phyloP scores from a whole-genome alignment of 2,113 vertebrate genomes.

The Gnathonemus longibarbis region DNA sequence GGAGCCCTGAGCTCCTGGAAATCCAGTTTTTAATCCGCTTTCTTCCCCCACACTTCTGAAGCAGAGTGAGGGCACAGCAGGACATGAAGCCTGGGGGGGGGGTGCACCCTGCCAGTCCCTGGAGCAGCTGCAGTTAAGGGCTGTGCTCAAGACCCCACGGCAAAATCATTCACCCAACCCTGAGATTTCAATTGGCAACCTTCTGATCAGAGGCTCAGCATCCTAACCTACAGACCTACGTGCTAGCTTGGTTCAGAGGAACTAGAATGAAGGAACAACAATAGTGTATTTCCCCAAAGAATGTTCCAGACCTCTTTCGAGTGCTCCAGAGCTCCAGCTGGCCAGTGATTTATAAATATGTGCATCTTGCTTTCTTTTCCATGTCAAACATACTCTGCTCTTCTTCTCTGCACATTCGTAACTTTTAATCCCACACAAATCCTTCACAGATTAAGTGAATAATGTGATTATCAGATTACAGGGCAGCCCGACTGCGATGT shows the following conservation, averaged over 20 bases:
- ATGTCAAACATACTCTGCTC: not conserved
- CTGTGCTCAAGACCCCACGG: not conserved
- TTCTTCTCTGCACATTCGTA: not conserved
- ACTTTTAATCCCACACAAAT: slow-evolving; percentile 16
- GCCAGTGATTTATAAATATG: not conserved
- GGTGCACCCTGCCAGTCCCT: not conserved
- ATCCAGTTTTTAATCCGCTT: slow-evolving; percentile 2
- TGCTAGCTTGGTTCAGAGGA: not conserved
- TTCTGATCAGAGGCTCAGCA: not conserved
- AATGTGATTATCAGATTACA: slow-evolving; percentile 26
- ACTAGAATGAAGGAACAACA: not conserved
- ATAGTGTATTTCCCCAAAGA: not conserved
- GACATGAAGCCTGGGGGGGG: not conserved
- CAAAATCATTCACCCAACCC: not conserved
- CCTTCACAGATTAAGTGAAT: slow-evolving; percentile 9
- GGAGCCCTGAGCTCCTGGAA: slow-evolving; percentile 1
- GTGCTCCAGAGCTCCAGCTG: not conserved
- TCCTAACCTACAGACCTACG: not conserved
- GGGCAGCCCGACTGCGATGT: not conserved
- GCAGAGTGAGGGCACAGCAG: not conserved
- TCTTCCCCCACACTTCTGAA: not conserved
- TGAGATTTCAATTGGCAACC: not conserved
- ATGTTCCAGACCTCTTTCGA: not conserved
- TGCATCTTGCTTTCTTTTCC: not conserved
- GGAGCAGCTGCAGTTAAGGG: not conserved